Evolutionary conservation across 2,888 invertebrate species (phyloP).

Genomic region (Erpobdella octoculata): DNA sequence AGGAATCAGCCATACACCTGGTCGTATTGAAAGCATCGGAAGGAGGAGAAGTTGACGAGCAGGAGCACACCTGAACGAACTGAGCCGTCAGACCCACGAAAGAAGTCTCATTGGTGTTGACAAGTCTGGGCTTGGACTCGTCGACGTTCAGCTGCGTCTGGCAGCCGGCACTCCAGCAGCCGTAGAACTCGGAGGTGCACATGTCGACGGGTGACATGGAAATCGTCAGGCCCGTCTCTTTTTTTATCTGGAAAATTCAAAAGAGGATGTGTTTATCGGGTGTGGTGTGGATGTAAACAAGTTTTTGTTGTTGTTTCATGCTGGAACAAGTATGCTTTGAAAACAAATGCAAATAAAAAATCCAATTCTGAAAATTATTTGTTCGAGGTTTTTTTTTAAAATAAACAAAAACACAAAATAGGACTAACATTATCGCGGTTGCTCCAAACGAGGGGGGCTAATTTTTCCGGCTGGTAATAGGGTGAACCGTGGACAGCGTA

Average conservation of each 20-base stretch:
- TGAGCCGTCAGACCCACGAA: conserved; percentile 85
- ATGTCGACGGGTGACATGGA: conserved; percentile 88
- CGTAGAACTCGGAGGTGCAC: conserved; percentile 44
- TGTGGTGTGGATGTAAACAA: too few relatives aligned
- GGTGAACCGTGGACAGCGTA: conserved; percentile 92
- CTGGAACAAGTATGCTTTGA: too few relatives aligned
- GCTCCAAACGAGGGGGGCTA: conserved; percentile 74
- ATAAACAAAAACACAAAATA: background rate
- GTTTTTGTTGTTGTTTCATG: too few relatives aligned
- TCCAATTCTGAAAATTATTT: too few relatives aligned
- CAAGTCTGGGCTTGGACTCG: conserved; percentile 58
- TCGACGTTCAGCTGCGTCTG: conserved; percentile 71
- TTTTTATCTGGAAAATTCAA: background rate
- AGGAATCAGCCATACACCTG: conserved; percentile 63
- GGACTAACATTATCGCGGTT: conserved; percentile 41
- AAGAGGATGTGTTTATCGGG: background rate
- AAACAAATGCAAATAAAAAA: too few relatives aligned
- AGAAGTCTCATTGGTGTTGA: conserved; percentile 91
- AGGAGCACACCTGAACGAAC: conserved; percentile 59
- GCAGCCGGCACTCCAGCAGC: conserved; percentile 61
- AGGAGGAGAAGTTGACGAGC: background rate
- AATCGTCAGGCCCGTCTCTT: conserved; percentile 49
- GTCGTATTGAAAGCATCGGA: conserved; percentile 47
- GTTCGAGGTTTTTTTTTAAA: background rate
- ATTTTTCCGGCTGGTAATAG: conserved; percentile 82